Evolutionary conservation across 2,888 invertebrate genomes (phyloP).

Genomic region (Ornithoptera priamus): DNA sequence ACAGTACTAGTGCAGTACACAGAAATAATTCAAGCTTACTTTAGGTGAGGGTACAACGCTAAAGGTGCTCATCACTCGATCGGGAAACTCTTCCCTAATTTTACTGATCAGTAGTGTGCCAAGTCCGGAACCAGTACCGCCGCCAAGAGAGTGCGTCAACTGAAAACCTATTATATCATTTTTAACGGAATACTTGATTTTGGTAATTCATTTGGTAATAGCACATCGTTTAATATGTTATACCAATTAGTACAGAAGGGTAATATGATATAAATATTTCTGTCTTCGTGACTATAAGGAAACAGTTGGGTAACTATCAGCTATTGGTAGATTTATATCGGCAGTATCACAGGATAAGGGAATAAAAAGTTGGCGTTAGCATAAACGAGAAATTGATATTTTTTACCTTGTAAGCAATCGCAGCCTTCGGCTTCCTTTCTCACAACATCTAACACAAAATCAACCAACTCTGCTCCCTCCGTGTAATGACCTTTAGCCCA

Average conservation of each 20-base stretch:
- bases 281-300: no score
- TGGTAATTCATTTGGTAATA: no score
- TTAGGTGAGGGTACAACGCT: constrained; percentile 92
- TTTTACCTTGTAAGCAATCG: constrained; percentile 86
- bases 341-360: no score
- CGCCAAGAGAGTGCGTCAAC: constrained; percentile 90
- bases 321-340: no score
- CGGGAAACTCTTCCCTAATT: constrained; percentile 93
- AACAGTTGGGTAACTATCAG: no score
- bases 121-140: constrained; percentile 94
- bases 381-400: no score
- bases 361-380: no score
- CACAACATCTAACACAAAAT: constrained; percentile 83
- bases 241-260: no score
- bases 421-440: constrained; percentile 86
- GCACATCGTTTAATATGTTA: no score
- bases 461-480: constrained; percentile 87
- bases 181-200: no score
- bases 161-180: constrained; percentile 82
- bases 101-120: constrained; percentile 93
- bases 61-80: constrained; percentile 92
- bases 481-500: constrained; percentile 86
- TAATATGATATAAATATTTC: no score
- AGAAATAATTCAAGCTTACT: constrained; percentile 53
- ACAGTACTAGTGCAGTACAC: no score